Evolutionary conservation across 2,797 vertebrate genomes (phyloP).

Genomic region (Gadopsis bispinosus): DNA sequence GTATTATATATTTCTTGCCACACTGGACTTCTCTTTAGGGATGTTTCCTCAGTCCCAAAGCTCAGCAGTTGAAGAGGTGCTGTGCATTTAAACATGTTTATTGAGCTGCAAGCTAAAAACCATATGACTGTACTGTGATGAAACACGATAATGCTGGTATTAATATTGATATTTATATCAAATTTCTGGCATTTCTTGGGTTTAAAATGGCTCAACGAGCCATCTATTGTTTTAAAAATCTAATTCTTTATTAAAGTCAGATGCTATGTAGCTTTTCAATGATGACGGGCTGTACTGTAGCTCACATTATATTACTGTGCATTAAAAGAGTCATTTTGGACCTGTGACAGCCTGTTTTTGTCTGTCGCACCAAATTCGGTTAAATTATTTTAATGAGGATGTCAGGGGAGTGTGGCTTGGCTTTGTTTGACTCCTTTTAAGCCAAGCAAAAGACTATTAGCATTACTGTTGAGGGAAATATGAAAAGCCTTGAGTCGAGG

Average conservation of each 20-base stretch:
- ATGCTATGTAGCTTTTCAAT: not conserved
- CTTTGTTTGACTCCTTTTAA: conserved; percentile 25
- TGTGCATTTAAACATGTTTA: too few relatives aligned
- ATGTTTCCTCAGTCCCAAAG: too few relatives aligned
- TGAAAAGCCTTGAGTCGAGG: conserved; percentile 18
- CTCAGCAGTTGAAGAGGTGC: too few relatives aligned
- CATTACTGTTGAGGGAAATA: conserved; percentile 3
- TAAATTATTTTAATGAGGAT: conserved; percentile 41
- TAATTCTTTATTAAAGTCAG: not conserved
- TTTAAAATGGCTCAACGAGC: too few relatives aligned
- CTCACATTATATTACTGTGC: conserved; percentile 7
- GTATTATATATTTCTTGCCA: too few relatives aligned
- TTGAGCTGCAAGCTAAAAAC: too few relatives aligned
- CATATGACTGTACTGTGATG: too few relatives aligned
- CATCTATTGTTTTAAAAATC: not conserved
- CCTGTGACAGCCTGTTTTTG: not conserved
- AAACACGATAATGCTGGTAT: too few relatives aligned
- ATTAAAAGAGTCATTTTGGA: not conserved
- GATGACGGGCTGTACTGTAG: not conserved
- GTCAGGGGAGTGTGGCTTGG: not conserved
- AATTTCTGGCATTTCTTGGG: too few relatives aligned
- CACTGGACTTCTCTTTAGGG: too few relatives aligned
- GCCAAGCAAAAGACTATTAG: not conserved
- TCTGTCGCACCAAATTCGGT: conserved; percentile 8
- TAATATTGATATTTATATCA: too few relatives aligned